Percentiles rank a stretch among this genome's conserved stretches.
Evolutionary conservation across 2,113 vertebrate genomes (phyloP).

Genomic region (Catharus bicknelli): DNA sequence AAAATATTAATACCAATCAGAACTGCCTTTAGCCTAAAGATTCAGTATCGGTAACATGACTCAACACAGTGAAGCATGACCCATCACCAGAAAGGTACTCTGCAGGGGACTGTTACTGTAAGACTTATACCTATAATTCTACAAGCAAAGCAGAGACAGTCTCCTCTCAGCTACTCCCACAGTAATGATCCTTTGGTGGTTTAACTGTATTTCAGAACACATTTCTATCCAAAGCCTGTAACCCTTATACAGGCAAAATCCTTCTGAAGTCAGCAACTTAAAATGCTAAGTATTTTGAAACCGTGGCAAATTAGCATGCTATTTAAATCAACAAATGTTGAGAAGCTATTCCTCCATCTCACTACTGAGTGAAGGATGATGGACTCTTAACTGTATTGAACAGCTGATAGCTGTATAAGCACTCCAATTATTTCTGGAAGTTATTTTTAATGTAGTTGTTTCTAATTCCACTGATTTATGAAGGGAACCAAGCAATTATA

Average conservation of each 20-base stretch:
- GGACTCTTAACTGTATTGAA: background rate
- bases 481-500: background rate
- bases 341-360: background rate
- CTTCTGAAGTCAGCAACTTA: background rate
- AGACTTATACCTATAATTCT: background rate
- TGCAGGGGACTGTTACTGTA: background rate
- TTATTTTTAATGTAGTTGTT: background rate
- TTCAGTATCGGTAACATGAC: background rate
- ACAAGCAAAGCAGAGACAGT: background rate
- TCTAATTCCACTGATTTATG: background rate
- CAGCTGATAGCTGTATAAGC: background rate
- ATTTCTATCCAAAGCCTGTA: background rate
- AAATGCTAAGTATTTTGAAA: conserved; percentile 1
- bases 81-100: background rate
- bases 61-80: background rate
- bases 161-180: background rate
- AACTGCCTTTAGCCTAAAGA: background rate
- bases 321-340: background rate
- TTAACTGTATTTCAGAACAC: background rate
- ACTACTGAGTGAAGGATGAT: background rate
- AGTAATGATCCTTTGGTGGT: background rate
- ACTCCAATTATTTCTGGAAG: background rate
- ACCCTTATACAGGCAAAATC: background rate
- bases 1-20: background rate
- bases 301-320: background rate